Percentiles rank a stretch among this genome's conserved stretches.
phyloP scores from a whole-genome alignment of 2,113 vertebrate species.

The Baryphthengus martii region DNA sequence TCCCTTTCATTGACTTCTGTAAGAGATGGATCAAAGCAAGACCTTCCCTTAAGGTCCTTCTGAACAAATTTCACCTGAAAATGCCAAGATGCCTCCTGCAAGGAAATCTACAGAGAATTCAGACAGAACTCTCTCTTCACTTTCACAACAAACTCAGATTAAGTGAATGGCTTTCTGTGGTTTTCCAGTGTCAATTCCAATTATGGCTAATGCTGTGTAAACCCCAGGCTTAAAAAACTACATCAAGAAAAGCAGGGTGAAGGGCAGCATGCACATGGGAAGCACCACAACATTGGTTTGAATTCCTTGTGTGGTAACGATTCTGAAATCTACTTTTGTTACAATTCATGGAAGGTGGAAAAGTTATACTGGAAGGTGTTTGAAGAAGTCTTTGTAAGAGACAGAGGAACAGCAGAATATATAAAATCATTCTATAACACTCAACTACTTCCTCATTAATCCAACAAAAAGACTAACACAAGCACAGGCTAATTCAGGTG shows the following conservation, averaged over 20 bases:
- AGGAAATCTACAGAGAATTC: conserved; percentile 20
- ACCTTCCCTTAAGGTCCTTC: conserved; percentile 9
- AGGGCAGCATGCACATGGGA: background rate
- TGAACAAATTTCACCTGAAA: conserved; percentile 33
- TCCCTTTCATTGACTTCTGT: conserved; percentile 10
- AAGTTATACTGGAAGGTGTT: background rate
- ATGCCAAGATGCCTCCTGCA: background rate
- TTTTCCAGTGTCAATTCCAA: conserved; percentile 22
- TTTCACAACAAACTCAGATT: conserved; percentile 15
- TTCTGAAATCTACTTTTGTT: background rate
- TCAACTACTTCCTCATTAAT: background rate
- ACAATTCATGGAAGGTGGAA: background rate
- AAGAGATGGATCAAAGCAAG: conserved; percentile 38
- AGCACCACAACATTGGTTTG: background rate
- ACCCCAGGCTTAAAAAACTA: background rate
- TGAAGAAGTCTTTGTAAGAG: background rate
- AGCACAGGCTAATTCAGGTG: background rate
- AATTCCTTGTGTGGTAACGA: background rate
- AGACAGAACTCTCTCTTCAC: conserved; percentile 16
- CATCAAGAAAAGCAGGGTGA: background rate
- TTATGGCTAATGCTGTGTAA: background rate
- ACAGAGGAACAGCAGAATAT: background rate
- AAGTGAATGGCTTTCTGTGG: conserved; percentile 1
- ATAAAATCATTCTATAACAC: background rate
- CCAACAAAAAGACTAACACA: background rate